Conservation (phyloP, 1,140 invertebrate genomes). For the Geopemphigus sp. region DNA sequence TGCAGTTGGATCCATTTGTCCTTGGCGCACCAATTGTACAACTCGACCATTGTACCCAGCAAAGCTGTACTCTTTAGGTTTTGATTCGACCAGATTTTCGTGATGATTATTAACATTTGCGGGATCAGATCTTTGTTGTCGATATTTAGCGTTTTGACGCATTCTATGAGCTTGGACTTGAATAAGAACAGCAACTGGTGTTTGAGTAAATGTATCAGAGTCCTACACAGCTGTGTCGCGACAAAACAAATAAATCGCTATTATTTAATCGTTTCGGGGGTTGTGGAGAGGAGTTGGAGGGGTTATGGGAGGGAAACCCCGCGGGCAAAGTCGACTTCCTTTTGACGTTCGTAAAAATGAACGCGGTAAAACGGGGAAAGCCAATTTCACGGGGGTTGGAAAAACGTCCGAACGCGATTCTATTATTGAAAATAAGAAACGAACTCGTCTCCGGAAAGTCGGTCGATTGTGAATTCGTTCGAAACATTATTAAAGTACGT, state of each 20-base stretch:
- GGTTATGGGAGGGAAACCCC: no score
- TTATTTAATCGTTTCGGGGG: no score
- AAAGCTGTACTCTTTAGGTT: neutral
- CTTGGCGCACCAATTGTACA: neutral
- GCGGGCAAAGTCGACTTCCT: no score
- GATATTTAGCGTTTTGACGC: neutral
- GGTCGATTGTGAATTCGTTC: no score
- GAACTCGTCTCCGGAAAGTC: no score
- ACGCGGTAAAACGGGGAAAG: neutral
- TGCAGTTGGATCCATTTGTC: neutral
- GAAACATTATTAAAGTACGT: no score
- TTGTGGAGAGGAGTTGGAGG: no score
- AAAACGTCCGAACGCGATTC: no score
- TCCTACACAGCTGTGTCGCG: neutral
- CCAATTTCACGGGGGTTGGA: no score
- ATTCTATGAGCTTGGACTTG: constrained; percentile 4
- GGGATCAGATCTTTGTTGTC: neutral
- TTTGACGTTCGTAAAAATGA: neutral
- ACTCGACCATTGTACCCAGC: neutral
- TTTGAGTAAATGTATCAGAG: constrained; percentile 5
- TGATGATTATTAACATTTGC: neutral
- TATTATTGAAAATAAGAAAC: no score
- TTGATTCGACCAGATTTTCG: neutral
- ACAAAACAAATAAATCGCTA: neutral
- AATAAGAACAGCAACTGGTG: neutral